Conservation (phyloP, 1,140 invertebrate species). For the Coelopa frigida region DNA sequence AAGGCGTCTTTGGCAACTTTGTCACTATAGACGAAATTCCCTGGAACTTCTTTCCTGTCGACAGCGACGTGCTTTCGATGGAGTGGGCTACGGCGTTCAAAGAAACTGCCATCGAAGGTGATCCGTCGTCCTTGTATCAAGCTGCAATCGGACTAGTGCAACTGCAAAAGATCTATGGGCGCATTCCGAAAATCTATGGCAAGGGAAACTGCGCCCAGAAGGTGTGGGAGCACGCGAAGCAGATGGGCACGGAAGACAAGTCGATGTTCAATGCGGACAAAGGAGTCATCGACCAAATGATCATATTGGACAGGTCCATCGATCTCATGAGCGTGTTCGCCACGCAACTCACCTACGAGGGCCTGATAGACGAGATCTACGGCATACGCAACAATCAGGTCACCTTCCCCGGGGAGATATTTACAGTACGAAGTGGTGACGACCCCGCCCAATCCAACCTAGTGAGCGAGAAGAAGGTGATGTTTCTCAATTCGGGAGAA, state of each 20-base stretch:
- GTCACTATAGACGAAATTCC: slow-evolving; percentile 75
- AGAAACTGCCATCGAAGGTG: slow-evolving; percentile 80
- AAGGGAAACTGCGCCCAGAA: slow-evolving; percentile 83
- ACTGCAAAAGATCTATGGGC: slow-evolving; percentile 81
- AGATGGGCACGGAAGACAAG: slow-evolving; percentile 66
- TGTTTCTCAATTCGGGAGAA: slow-evolving; percentile 85
- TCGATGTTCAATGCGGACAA: slow-evolving; percentile 45
- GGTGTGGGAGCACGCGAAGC: slow-evolving; percentile 79
- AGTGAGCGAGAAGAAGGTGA: slow-evolving; percentile 64
- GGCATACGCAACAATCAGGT: slow-evolving; percentile 61
- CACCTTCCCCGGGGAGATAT: slow-evolving; percentile 76
- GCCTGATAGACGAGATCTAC: slow-evolving; percentile 71
- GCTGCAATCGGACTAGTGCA: slow-evolving; percentile 80
- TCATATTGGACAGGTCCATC: slow-evolving; percentile 80
- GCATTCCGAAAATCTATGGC: slow-evolving; percentile 81
- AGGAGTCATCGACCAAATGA: slow-evolving; percentile 74
- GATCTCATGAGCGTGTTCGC: slow-evolving; percentile 89
- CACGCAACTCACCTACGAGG: slow-evolving; percentile 96
- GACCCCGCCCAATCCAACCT: slow-evolving; percentile 1
- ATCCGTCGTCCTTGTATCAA: slow-evolving; percentile 79
- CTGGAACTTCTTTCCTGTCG: slow-evolving; percentile 84
- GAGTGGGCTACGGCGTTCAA: slow-evolving; percentile 76
- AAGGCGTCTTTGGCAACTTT: slow-evolving; percentile 72
- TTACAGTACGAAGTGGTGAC: slow-evolving; percentile 58
- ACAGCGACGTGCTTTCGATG: slow-evolving; percentile 89